These are phyloP conservation scores for Tragelaphus eurycerus DNA, from an alignment of 2,797 vertebrate species.

Conservation along the genomic window DNA sequence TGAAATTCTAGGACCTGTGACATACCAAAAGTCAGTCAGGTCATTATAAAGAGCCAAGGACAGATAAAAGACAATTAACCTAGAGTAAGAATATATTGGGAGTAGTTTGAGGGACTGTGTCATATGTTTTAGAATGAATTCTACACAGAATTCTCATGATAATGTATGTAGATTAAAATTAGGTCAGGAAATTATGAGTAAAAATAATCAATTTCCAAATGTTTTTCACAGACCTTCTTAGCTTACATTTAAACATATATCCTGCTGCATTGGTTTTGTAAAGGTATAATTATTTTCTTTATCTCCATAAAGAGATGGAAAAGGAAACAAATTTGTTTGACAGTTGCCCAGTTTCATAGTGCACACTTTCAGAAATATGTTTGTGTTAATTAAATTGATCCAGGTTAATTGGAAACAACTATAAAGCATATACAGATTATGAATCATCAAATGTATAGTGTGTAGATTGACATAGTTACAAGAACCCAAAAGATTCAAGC, in stretches of 20 bases:
- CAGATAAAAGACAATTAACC: background rate
- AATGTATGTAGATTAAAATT: background rate
- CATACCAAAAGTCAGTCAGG: background rate
- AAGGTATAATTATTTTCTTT: background rate
- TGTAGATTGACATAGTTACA: background rate
- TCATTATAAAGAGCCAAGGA: background rate
- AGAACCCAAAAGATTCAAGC: background rate
- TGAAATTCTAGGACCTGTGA: background rate
- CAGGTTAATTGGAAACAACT: background rate
- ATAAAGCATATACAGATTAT: background rate
- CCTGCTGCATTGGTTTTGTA: background rate
- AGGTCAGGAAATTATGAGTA: background rate
- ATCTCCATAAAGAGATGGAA: background rate
- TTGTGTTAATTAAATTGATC: background rate
- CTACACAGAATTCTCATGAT: background rate
- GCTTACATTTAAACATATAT: background rate
- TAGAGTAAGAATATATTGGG: background rate
- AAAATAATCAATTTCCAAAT: constrained; percentile 7
- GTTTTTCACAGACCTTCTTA: background rate
- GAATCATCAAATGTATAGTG: background rate
- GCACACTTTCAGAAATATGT: background rate
- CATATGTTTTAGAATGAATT: background rate
- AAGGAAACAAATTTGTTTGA: background rate
- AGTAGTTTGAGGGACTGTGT: background rate
- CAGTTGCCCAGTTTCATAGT: background rate